Evolutionary conservation across 1,140 invertebrate species (phyloP), one percentile per base, ranked within the genome.

Genomic region (Antheraea pernyi): DNA sequence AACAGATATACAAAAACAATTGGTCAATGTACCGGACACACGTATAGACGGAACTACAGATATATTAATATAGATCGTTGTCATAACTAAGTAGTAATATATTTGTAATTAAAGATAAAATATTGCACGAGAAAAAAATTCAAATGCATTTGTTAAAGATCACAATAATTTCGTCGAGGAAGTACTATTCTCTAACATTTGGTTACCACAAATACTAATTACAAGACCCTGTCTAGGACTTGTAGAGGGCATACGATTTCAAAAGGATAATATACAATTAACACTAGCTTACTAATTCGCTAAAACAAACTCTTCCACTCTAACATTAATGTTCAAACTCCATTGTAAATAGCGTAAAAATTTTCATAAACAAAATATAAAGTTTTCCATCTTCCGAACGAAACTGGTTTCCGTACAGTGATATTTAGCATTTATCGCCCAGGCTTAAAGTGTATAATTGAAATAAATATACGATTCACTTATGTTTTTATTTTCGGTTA

Each of bases 401-500:
- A 4, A 42, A 3, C 39, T 53, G 16, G 6, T 16, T 53, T 53
- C 1, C 11, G 46, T n/a, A 6, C 16, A 16, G 16, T 10, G 2
- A 16, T 0, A 61, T 30, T 13, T 61, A 22, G 60, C 3, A 22
- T 36, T 30, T 61, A 61, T 30, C 7, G 8, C 16, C 19, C 13
- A 22, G 3, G 19, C 10, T 16, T 22, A 61, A 36, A n/a, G 60
- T 61, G 16, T 61, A 30, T 61, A 61, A 61, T 61, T 22, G 0
- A 61, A 16, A 13, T 10, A 42, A 6, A 18, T n/a, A 48, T 19
- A 22, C 3, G 3, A 19, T 22, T 42, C 48, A 19, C 19, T 48
- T 65, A 53, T 7, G 19, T 42, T 48, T 19, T 48, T 69, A 63
- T 63, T 63, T 89, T 82, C 80, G 82, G 60, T 61, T 86, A 83